Conservation (phyloP, 2,888 invertebrate species). For the Apotomis betuletana region DNA sequence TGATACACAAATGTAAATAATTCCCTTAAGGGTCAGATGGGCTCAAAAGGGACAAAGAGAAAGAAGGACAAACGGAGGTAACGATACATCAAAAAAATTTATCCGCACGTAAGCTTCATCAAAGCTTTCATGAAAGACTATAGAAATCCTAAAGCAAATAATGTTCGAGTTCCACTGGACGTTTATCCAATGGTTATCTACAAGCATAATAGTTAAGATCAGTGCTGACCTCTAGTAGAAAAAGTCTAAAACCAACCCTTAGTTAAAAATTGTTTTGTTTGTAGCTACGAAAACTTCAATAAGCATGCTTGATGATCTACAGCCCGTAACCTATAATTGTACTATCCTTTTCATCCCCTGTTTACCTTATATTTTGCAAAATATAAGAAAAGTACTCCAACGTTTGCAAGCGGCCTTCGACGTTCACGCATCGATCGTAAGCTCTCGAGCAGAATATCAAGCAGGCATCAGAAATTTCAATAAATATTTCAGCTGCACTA, state of each 20-base stretch:
- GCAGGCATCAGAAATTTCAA: conserved; percentile 37
- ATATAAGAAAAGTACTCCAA: conserved; percentile 15
- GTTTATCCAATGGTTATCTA: neutral
- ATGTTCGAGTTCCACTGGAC: neutral
- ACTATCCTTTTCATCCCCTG: neutral
- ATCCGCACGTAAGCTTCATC: neutral
- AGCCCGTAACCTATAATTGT: too few relatives aligned
- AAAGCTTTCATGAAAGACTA: neutral
- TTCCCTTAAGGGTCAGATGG: neutral
- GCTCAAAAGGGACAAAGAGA: too few relatives aligned
- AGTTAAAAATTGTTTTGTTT: too few relatives aligned
- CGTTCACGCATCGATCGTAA: conserved; percentile 35
- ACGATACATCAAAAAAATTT: too few relatives aligned
- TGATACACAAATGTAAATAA: neutral
- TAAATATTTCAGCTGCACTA: conserved; percentile 38
- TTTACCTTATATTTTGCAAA: neutral
- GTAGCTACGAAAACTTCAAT: too few relatives aligned
- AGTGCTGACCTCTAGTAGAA: too few relatives aligned
- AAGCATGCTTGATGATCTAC: too few relatives aligned
- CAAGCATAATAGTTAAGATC: neutral
- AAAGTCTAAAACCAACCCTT: too few relatives aligned
- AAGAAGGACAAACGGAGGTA: too few relatives aligned
- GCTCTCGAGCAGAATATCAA: conserved; percentile 36
- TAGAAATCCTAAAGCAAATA: neutral
- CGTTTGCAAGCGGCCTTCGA: conserved; percentile 27